These are phyloP conservation scores for Onychomys leucogaster DNA, from an alignment of 2,797 vertebrate species.

Conservation along the genomic window DNA sequence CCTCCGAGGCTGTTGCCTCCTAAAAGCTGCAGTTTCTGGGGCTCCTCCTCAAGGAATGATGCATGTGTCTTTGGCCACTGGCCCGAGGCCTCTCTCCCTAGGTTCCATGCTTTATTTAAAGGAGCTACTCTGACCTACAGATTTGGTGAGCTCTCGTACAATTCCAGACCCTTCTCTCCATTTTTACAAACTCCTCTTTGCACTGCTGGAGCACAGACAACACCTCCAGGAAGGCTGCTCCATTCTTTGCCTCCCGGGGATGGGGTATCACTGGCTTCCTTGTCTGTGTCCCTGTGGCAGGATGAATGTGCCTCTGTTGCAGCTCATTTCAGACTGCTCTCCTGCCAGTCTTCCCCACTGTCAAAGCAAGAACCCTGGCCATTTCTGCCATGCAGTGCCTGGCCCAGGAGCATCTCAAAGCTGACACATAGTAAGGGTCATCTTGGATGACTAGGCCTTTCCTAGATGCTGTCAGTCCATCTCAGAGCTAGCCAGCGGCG, in stretches of 20 bases:
- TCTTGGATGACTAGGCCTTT: neutral
- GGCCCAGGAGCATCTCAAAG: neutral
- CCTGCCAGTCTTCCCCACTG: neutral
- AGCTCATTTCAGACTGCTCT: neutral
- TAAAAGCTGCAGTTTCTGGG: neutral
- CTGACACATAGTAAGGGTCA: neutral
- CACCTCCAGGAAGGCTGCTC: neutral
- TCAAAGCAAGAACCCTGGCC: neutral
- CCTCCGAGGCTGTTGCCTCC: neutral
- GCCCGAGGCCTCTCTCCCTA: neutral
- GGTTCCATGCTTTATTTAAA: neutral
- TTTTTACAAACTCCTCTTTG: neutral
- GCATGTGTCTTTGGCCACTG: neutral
- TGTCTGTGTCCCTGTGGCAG: neutral
- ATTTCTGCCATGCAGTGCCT: neutral
- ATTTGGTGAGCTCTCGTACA: neutral
- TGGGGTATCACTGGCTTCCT: neutral
- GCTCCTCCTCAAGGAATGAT: neutral
- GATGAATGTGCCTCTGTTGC: neutral
- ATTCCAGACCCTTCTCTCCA: neutral
- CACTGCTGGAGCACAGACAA: neutral
- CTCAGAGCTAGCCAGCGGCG: neutral
- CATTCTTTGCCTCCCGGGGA: neutral
- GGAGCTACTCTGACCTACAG: neutral
- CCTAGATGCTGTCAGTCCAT: neutral